Evolutionary conservation across 2,797 vertebrate species (phyloP).

Genomic region (Leptatherina wallacei): DNA sequence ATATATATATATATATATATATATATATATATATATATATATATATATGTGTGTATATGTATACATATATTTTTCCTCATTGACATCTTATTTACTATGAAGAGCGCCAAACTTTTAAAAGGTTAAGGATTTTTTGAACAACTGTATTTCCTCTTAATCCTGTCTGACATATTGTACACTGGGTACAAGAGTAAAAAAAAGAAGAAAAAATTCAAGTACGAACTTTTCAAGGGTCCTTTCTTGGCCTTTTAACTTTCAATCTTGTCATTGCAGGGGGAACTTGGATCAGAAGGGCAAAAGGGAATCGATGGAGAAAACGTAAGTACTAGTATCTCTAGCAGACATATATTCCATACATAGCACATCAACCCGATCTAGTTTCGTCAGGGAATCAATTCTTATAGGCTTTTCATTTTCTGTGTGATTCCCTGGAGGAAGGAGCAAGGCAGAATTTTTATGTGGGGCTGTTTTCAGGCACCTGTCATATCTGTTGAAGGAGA

Average conservation of each 20-base stretch:
- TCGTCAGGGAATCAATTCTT: slow-evolving; percentile 81
- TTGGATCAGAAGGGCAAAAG: slow-evolving; percentile 75
- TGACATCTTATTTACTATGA: neutral
- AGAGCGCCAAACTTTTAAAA: slow-evolving; percentile 5
- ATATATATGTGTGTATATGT: no score
- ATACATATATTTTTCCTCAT: no score
- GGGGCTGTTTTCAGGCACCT: slow-evolving; percentile 68
- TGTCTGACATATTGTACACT: neutral
- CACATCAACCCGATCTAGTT: slow-evolving; percentile 75
- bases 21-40: no score
- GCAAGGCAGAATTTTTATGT: slow-evolving; percentile 51
- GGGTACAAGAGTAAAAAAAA: neutral
- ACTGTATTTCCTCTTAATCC: slow-evolving; percentile 1
- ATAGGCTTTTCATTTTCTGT: slow-evolving; percentile 79
- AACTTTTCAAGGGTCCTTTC: slow-evolving; percentile 61
- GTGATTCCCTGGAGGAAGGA: slow-evolving; percentile 64
- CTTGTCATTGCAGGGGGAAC: slow-evolving; percentile 78
- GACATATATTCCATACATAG: slow-evolving; percentile 80
- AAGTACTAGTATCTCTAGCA: slow-evolving; percentile 75
- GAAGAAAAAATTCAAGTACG: slow-evolving; percentile 26
- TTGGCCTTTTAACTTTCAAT: slow-evolving; percentile 67
- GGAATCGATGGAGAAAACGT: slow-evolving; percentile 81
- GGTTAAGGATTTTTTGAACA: neutral
- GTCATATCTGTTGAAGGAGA: slow-evolving; percentile 71
- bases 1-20: no score